A percentile compares a stretch with the other conserved stretches of the same genome.
phyloP scores from a whole-genome alignment of 2,113 vertebrate genomes.

The Sander lucioperca region DNA sequence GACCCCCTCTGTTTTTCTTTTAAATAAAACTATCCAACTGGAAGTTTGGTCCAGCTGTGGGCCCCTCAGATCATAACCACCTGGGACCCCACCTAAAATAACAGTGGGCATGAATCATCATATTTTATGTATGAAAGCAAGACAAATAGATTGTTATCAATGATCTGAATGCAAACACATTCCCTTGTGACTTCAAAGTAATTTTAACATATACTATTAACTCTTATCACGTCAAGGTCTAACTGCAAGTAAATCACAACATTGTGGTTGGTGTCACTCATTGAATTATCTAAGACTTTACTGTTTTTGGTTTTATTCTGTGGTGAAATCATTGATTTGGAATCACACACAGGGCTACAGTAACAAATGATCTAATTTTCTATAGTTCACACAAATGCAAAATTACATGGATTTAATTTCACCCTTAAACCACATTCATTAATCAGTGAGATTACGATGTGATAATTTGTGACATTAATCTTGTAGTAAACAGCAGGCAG shows the following conservation, averaged over 20 bases:
- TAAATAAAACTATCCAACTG: neutral
- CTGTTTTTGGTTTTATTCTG: neutral
- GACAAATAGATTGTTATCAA: neutral
- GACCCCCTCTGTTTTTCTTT: neutral
- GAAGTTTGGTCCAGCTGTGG: neutral
- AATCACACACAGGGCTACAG: neutral
- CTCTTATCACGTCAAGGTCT: neutral
- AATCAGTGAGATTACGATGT: neutral
- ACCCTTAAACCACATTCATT: neutral
- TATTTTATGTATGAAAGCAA: conserved; percentile 8
- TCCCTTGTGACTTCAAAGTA: neutral
- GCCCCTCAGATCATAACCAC: neutral
- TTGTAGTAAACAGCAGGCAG: conserved; percentile 51
- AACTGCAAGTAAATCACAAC: neutral
- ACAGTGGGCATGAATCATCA: conserved; percentile 3
- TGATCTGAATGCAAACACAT: neutral
- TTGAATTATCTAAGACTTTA: neutral
- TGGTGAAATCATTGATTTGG: neutral
- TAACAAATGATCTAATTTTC: neutral
- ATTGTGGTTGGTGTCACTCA: neutral
- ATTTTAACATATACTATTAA: neutral
- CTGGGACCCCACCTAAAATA: neutral
- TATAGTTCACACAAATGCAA: neutral
- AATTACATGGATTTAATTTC: neutral
- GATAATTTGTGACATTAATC: conserved; percentile 26